A percentile compares a stretch with the other conserved stretches of the same genome.
These are phyloP conservation scores for Apteryx mantelli DNA, from an alignment of 2,113 vertebrate genomes.

Conservation along the genomic window DNA sequence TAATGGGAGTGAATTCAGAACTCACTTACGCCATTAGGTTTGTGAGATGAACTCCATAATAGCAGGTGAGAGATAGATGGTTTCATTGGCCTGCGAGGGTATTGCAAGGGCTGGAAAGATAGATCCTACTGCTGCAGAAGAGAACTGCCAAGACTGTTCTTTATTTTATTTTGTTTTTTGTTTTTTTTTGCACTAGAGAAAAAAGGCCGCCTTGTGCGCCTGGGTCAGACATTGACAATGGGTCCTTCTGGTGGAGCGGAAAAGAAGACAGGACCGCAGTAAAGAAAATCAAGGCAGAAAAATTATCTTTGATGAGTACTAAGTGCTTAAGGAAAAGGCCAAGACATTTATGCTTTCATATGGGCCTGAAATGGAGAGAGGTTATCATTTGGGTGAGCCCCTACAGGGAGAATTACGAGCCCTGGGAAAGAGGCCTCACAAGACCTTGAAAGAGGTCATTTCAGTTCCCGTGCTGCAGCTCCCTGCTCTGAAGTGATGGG, in stretches of 20 bases:
- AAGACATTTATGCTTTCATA: neutral
- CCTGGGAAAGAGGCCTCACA: neutral
- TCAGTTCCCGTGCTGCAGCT: neutral
- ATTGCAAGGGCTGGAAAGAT: constrained; percentile 14
- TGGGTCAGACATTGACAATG: fast-evolving
- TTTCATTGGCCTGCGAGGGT: neutral
- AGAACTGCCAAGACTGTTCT: neutral
- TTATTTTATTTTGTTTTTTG: neutral
- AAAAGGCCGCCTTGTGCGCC: neutral
- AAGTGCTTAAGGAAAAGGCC: neutral
- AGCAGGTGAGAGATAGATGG: constrained; percentile 44
- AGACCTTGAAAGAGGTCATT: neutral
- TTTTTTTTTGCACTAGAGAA: neutral
- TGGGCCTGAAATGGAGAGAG: neutral
- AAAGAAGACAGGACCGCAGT: neutral
- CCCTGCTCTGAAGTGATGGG: neutral
- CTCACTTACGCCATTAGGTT: constrained; percentile 60
- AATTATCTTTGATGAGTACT: neutral
- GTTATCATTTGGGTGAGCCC: neutral
- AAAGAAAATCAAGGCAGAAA: neutral
- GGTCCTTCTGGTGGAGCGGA: neutral
- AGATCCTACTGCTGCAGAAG: neutral
- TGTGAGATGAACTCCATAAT: constrained; percentile 58
- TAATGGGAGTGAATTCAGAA: constrained; percentile 46
- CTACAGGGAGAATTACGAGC: neutral